Evolutionary conservation across 1,140 invertebrate genomes (phyloP), one percentile per base, ranked within the genome.

Genomic region (Akabosia matsudoensis): DNA sequence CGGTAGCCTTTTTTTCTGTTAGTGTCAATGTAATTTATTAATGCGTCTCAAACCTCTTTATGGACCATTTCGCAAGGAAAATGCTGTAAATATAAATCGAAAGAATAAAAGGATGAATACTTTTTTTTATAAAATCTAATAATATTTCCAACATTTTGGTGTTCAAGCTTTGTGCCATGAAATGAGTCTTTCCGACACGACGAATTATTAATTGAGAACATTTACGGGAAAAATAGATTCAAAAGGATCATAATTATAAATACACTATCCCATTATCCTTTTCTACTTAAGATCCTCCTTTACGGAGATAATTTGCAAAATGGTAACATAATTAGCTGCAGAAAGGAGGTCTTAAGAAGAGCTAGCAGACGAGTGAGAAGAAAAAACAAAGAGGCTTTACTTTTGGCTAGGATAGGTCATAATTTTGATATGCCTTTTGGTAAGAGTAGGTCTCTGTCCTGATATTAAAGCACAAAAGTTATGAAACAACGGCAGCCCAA

Each of bases 171-270:
- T 56, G 54, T 56, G 54, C 61, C 61, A 30, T 67, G 61, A 67
- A 67, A 56, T 22, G 28, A 67, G 28, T n/a, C 28, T 67, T 67
- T 67, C 61, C 61, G 24, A 7, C 28, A 7, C 31, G 28, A 30
- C 28, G 26, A 67, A 24, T 67, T 30, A 67, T 67, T 67, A 67
- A 67, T 67, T 67, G n/a, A 30, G 3, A 67, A 67, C 28, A 67
- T 67, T 67, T 67, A 67, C 31, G 61, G 61, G 54, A 14, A 61
- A 61, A 61, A 61, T 61, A 4, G 37, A 10, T 7, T 45, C 7
- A 10, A 45, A 45, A 45, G 18, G n/a, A n/a, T n/a, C n/a, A n/a
- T n/a, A n/a, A n/a, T n/a, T n/a, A n/a, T n/a, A n/a, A n/a, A n/a
- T n/a, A n/a, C n/a, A n/a, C n/a, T n/a, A n/a, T n/a, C n/a, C n/a